Conservation (phyloP, 1,140 invertebrate species). For the Drosophila ogumai region DNA sequence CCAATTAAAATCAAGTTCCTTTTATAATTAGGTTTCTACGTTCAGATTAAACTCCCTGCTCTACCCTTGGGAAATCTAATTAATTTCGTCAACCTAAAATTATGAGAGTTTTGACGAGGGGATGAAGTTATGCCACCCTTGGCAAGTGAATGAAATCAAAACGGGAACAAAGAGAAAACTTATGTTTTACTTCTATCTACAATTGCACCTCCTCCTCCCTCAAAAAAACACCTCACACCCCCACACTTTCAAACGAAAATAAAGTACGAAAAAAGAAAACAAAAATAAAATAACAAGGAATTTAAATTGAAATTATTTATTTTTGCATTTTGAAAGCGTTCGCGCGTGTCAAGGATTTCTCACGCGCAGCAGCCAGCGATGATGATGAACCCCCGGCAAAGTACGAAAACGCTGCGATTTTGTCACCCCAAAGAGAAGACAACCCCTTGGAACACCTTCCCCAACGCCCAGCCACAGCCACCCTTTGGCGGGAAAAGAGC, state of each 20-base stretch:
- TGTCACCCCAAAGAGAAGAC: conserved; percentile 20
- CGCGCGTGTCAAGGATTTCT: conserved; percentile 81
- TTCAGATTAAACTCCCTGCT: neutral
- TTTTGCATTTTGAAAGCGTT: conserved; percentile 81
- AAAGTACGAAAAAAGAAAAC: conserved; percentile 44
- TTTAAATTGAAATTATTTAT: conserved; percentile 84
- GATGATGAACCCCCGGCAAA: conserved; percentile 43
- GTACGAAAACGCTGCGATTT: neutral
- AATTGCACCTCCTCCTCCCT: conserved; percentile 36
- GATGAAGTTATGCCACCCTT: conserved; percentile 3
- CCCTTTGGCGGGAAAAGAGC: conserved; percentile 37
- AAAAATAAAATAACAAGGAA: conserved; percentile 64
- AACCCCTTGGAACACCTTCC: conserved; percentile 1
- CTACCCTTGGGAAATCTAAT: conserved; percentile 21
- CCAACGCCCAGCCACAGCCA: conserved; percentile 4
- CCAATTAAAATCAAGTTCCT: neutral
- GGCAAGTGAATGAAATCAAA: conserved; percentile 43
- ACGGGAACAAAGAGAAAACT: conserved; percentile 64
- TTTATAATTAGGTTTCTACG: neutral
- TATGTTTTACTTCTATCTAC: conserved; percentile 66
- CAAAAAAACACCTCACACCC: neutral
- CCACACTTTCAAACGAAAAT: conserved; percentile 18
- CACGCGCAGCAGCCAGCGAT: conserved; percentile 55
- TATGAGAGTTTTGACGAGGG: conserved; percentile 5
- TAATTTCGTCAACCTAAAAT: conserved; percentile 39